Evolutionary conservation across 2,888 invertebrate genomes (phyloP), one percentile per base, ranked within the genome.

Genomic region (Scelioninae gen. 2): DNA sequence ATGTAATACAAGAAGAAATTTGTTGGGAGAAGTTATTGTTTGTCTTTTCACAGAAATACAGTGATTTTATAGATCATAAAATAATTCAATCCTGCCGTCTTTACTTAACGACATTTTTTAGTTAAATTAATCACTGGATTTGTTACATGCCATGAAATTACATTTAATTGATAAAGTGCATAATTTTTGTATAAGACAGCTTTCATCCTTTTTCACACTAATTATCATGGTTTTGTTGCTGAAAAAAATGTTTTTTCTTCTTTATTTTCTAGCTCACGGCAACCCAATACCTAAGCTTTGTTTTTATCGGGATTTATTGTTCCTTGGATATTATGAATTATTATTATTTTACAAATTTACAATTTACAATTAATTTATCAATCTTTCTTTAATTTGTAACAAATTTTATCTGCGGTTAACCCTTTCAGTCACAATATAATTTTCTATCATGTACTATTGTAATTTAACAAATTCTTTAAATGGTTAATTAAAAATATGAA

Each of bases 1-100:
- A 94, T 2, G 85, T 94, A n/a, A n/a, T n/a, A n/a, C n/a, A n/a
- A n/a, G n/a, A n/a, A n/a, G 73, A 91, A 92, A 80, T 90, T 93
- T 16, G 90, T 93, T 15, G 93, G 93, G 2, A 90, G n/a, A n/a
- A n/a, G n/a, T n/a, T n/a, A n/a, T n/a, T n/a, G n/a, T n/a, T n/a
- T n/a, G n/a, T n/a, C n/a, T n/a, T n/a, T n/a, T n/a, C n/a, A n/a
- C n/a, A n/a, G n/a, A n/a, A n/a, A n/a, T n/a, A n/a, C n/a, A n/a
- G n/a, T n/a, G n/a, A n/a, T n/a, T n/a, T n/a, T n/a, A n/a, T n/a
- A n/a, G n/a, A n/a, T n/a, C n/a, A n/a, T n/a, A n/a, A n/a, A n/a
- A n/a, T n/a, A n/a, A n/a, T n/a, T n/a, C n/a, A n/a, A n/a, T n/a
- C n/a, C n/a, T n/a, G n/a, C n/a, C n/a, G n/a, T n/a, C n/a, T n/a